Conservation (phyloP, 1,140 invertebrate genomes). For the Drosophila mojavensis region DNA sequence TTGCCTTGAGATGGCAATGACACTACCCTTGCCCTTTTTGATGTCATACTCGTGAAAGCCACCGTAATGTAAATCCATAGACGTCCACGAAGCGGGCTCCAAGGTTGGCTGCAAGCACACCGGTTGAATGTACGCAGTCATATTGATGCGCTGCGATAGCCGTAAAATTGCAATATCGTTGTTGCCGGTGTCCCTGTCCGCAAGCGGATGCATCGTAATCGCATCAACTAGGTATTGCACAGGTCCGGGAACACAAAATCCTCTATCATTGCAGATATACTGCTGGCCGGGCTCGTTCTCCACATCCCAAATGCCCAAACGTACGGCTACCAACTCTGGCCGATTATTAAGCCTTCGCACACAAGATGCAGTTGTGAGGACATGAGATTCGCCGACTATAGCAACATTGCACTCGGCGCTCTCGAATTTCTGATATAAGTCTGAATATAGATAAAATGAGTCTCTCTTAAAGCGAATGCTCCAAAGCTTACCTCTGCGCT, state of each 20-base stretch:
- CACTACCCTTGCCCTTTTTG: constrained; percentile 45
- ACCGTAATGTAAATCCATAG: constrained; percentile 49
- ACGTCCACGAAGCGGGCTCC: constrained; percentile 47
- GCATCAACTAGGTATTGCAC: constrained; percentile 22
- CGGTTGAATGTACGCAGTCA: constrained; percentile 43
- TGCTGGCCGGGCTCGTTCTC: constrained; percentile 19
- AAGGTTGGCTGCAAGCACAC: constrained; percentile 43
- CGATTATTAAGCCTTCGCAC: constrained; percentile 33
- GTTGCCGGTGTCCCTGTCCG: constrained; percentile 54
- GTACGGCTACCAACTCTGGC: constrained; percentile 24
- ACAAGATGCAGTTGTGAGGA: constrained; percentile 56
- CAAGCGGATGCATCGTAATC: constrained; percentile 52
- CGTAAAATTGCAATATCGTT: constrained; percentile 58
- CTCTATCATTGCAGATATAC: constrained; percentile 50
- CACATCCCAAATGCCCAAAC: constrained; percentile 53
- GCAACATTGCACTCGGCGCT: constrained; percentile 46
- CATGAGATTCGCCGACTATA: constrained; percentile 45
- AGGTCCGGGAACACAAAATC: constrained; percentile 60
- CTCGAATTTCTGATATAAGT: constrained; percentile 5
- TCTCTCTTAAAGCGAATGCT: neutral
- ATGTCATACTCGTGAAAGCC: constrained; percentile 32
- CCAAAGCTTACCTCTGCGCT: constrained; percentile 24
- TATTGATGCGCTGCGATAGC: constrained; percentile 36
- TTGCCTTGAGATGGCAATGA: constrained; percentile 38
- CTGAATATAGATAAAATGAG: constrained; percentile 12